These are phyloP conservation scores for Galleria mellonella DNA, from an alignment of 1,140 invertebrate genomes.

Conservation along the genomic window DNA sequence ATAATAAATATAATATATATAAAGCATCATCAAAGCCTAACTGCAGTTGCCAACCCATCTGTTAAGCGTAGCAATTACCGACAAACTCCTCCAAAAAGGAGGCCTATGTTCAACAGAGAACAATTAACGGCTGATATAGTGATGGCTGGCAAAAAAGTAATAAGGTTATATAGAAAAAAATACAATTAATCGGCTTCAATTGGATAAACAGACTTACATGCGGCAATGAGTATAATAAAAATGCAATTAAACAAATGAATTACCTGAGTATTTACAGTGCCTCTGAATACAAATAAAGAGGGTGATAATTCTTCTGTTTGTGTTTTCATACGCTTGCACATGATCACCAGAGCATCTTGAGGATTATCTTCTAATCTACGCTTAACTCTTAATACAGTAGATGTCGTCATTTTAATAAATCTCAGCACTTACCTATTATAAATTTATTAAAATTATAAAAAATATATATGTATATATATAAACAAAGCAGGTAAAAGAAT, in stretches of 20 bases:
- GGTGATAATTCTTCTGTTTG: constrained; percentile 44
- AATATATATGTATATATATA: too few relatives aligned
- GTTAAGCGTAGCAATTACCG: background rate
- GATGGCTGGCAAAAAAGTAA: background rate
- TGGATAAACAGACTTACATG: too few relatives aligned
- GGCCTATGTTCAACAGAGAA: too few relatives aligned
- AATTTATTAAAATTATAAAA: too few relatives aligned
- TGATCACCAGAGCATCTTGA: constrained; percentile 62
- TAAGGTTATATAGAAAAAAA: background rate
- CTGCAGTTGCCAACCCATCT: too few relatives aligned
- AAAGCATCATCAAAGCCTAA: too few relatives aligned
- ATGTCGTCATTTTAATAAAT: constrained; percentile 29
- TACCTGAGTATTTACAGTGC: constrained; percentile 64
- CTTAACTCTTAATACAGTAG: constrained; percentile 65
- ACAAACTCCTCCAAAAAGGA: too few relatives aligned
- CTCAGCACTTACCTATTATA: too few relatives aligned
- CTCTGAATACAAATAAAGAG: constrained; percentile 63
- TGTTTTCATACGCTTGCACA: constrained; percentile 63
- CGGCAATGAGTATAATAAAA: background rate
- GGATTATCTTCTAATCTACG: constrained; percentile 67
- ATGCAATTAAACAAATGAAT: background rate
- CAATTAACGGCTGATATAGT: background rate
- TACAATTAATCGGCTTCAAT: too few relatives aligned
- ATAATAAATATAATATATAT: too few relatives aligned
- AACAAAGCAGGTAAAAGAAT: too few relatives aligned